phyloP scores from a whole-genome alignment of 2,113 vertebrate genomes.

The Mesoclemmys tuberculata region DNA sequence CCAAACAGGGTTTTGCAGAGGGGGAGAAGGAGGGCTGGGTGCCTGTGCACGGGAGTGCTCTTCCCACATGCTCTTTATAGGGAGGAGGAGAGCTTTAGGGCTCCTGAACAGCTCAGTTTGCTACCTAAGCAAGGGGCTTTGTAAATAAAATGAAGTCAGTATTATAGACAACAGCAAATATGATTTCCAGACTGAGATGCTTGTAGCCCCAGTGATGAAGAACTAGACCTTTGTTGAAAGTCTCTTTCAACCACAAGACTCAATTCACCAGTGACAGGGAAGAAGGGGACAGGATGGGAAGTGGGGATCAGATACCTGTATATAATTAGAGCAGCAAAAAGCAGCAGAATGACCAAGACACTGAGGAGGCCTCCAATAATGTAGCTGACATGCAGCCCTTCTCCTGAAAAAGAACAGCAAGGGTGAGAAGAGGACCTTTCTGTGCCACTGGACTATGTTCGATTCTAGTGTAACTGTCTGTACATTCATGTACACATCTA shows the following conservation, averaged over 20 bases:
- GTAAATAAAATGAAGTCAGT: background rate
- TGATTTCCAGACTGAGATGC: background rate
- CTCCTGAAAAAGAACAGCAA: slow-evolving; percentile 80
- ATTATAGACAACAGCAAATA: background rate
- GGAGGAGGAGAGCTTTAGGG: background rate
- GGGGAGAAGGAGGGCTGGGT: background rate
- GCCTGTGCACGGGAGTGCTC: background rate
- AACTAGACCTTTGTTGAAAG: background rate
- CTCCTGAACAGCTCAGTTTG: background rate
- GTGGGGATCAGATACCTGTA: slow-evolving; percentile 85
- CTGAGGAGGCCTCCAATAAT: slow-evolving; percentile 93
- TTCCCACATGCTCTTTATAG: background rate
- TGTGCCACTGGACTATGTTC: background rate
- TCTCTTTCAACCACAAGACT: background rate
- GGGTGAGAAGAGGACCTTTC: background rate
- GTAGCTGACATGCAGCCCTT: slow-evolving; percentile 94
- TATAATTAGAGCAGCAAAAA: slow-evolving; percentile 91
- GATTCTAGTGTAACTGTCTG: background rate
- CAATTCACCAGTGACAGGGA: background rate
- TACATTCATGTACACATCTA: background rate
- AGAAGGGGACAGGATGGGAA: background rate
- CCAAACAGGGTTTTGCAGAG: background rate
- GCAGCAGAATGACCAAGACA: slow-evolving; percentile 90
- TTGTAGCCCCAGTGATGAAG: background rate
- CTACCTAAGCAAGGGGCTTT: background rate